These are phyloP conservation scores for Dufourea novaeangliae DNA, from an alignment of 1,140 invertebrate species.

Conservation along the genomic window DNA sequence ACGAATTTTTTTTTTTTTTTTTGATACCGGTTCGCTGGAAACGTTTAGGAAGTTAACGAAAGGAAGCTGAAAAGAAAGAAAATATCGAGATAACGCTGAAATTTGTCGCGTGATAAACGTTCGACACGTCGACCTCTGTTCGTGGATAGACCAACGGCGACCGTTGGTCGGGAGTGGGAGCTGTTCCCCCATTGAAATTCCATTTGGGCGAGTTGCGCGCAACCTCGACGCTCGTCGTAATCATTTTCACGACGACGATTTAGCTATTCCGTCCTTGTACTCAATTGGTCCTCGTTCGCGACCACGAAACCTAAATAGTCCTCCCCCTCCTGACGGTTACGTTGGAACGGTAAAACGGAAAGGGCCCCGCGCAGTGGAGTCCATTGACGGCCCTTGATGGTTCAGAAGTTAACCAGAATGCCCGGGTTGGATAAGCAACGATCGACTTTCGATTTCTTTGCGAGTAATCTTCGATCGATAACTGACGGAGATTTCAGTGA, in stretches of 20 bases:
- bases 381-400: slow-evolving; percentile 21
- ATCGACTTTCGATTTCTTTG: background rate
- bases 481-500: too few relatives aligned
- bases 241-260: slow-evolving; percentile 60
- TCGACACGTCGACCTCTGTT: background rate
- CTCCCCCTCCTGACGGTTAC: slow-evolving; percentile 1
- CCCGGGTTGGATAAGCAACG: background rate
- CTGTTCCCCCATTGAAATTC: slow-evolving; percentile 58
- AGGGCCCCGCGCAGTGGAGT: background rate
- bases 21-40: too few relatives aligned
- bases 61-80: too few relatives aligned
- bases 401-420: background rate
- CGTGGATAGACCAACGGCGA: background rate
- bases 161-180: background rate
- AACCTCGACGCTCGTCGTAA: slow-evolving; percentile 40
- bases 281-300: slow-evolving; percentile 54
- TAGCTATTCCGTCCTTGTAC: slow-evolving; percentile 65
- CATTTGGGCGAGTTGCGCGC: slow-evolving; percentile 21
- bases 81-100: too few relatives aligned
- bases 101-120: background rate
- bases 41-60: too few relatives aligned
- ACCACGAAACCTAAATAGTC: slow-evolving; percentile 48
- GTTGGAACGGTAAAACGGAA: slow-evolving; percentile 15
- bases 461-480: too few relatives aligned
- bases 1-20: background rate